Evolutionary conservation across 2,797 vertebrate genomes (phyloP).

Genomic region (Epinephelus awoara): DNA sequence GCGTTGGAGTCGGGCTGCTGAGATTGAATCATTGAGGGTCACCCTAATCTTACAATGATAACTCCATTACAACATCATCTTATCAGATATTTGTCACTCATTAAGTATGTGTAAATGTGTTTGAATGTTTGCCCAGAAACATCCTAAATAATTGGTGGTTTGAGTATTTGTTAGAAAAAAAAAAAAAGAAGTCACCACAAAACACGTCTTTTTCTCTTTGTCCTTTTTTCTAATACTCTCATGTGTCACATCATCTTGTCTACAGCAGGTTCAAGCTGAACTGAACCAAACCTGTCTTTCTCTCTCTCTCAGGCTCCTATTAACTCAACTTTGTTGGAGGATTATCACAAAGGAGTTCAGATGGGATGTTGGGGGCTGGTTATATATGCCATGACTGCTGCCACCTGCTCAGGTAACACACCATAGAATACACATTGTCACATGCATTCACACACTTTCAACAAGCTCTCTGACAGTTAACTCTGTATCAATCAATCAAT

Average conservation of each 20-base stretch:
- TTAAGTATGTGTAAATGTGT: neutral
- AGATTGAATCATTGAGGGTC: too few relatives aligned
- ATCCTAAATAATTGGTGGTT: neutral
- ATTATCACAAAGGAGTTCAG: conserved; percentile 94
- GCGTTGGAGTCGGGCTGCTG: too few relatives aligned
- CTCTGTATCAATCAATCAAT: conserved; percentile 10
- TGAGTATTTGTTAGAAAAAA: neutral
- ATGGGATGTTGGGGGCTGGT: conserved; percentile 99
- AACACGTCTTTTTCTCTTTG: neutral
- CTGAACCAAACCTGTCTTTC: neutral
- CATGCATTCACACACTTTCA: neutral
- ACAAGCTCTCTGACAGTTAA: neutral
- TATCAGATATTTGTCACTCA: too few relatives aligned
- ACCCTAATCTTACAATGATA: too few relatives aligned
- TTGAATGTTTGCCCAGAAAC: neutral
- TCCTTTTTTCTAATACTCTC: neutral
- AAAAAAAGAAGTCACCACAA: too few relatives aligned
- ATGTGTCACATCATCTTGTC: neutral
- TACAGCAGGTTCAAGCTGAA: neutral
- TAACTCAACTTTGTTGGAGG: conserved; percentile 90
- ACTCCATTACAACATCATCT: neutral
- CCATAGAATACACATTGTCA: too few relatives aligned
- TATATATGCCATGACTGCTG: conserved; percentile 95
- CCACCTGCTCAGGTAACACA: conserved; percentile 92
- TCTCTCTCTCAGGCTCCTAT: conserved; percentile 83